Base-by-base conservation (phyloP, 2,888 invertebrate species). In the Mantis religiosa region DNA sequence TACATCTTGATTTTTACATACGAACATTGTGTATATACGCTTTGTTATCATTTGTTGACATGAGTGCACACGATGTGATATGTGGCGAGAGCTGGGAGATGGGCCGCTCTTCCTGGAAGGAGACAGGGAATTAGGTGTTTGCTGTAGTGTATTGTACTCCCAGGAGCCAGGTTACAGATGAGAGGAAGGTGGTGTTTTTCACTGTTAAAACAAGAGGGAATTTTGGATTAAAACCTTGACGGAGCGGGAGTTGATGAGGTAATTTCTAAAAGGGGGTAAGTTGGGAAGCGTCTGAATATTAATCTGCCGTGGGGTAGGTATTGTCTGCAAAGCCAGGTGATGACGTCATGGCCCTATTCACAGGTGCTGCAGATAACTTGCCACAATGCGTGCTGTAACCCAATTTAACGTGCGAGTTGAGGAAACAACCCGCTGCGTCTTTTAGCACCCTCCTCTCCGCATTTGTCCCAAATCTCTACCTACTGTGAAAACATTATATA, bases 271-370 rank as follows among this genome's bases (percentile, higher is more conserved):
- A 82, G 87, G 82, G 82, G 82, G 81, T 34, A 82, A 87, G 87
- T 71, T 71, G 54, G 54, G 54, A 71, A 20, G 54, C 54, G 54
- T 71, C 54, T 87, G 87, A 87, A 87, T 87, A 87, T 87, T 87
- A 87, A 87, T 87, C 87, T 87, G 34, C 71, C 28, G 34, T 41
- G 82, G 82, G 20, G 34, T 41, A 87, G 20, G 34, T 41, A 87
- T 87, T 87, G 87, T 87, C 87, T 87, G 27, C 28, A 34, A 82
- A 15, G 30, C 41, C 87, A 87, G 90, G 91, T 90, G 89, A 54
- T 87, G 89, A 89, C 91, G 91, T 91, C 91, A 91, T 89, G 28
- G 54, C 20, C 25, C 54, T 71, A 71, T 71, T 71, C 54, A 71
- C 54, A 71, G 54, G 54, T 71, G 54, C 54, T 71, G 54, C 54